Conservation (phyloP, 2,113 vertebrate species). For the Nycticebus coucang region DNA sequence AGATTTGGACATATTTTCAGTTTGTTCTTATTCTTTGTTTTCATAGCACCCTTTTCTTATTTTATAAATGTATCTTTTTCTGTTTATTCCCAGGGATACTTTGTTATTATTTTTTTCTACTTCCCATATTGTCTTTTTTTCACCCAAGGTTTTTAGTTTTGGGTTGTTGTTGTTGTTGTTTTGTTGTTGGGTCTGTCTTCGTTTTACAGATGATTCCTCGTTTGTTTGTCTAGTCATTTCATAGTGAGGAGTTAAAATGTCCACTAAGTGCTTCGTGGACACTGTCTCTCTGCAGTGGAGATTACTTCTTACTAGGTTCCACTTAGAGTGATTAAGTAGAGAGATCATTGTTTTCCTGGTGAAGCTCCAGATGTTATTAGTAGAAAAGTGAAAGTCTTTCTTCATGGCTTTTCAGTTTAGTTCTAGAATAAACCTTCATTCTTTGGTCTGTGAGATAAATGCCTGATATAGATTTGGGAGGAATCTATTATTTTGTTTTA, state of each 20-base stretch:
- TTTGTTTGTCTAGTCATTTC: background rate
- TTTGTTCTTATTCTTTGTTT: background rate
- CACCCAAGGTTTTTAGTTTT: background rate
- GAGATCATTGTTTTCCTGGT: background rate
- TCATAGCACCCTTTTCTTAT: background rate
- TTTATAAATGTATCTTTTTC: background rate
- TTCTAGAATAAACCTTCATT: background rate
- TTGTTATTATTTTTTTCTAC: background rate
- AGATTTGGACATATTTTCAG: background rate
- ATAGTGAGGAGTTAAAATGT: conserved; percentile 4
- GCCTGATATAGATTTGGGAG: background rate
- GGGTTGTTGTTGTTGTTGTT: background rate
- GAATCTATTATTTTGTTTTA: background rate
- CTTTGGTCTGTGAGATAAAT: conserved; percentile 2
- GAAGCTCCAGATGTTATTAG: background rate
- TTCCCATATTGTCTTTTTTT: background rate
- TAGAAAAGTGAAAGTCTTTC: background rate
- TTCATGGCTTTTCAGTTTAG: background rate
- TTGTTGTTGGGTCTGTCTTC: background rate
- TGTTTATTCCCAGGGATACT: background rate
- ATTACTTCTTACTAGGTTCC: background rate
- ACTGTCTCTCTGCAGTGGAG: background rate
- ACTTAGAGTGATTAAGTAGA: background rate
- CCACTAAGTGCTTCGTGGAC: background rate
- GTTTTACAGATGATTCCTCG: background rate